These are phyloP conservation scores for Tachysurus fulvidraco DNA, from an alignment of 2,113 vertebrate genomes.

Conservation along the genomic window DNA sequence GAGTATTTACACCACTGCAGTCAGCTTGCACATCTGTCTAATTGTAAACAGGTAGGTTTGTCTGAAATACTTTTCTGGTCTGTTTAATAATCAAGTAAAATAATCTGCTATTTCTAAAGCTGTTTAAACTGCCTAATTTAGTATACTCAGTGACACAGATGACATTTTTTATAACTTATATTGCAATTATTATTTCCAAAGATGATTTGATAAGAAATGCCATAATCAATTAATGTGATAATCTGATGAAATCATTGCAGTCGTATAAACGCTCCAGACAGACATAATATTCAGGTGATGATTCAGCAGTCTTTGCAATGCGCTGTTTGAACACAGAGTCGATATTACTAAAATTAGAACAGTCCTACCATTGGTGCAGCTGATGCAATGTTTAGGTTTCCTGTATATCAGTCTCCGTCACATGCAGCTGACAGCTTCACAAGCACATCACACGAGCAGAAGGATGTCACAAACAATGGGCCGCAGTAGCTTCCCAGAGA, in stretches of 20 bases:
- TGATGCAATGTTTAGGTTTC: background rate
- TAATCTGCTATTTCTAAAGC: background rate
- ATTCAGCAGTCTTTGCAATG: background rate
- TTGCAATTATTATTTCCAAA: too few relatives aligned
- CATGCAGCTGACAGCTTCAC: conserved; percentile 10
- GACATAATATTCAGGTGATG: background rate
- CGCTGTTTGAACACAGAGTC: background rate
- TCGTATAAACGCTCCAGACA: background rate
- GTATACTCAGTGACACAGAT: background rate
- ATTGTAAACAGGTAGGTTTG: background rate
- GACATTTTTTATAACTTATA: background rate
- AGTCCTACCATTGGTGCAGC: background rate
- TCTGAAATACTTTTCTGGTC: background rate
- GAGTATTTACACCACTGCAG: background rate
- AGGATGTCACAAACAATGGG: conserved; percentile 33
- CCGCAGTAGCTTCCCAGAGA: conserved; percentile 57
- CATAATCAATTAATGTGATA: background rate
- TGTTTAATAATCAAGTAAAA: background rate
- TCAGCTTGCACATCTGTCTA: background rate
- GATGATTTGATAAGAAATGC: conserved; percentile 1
- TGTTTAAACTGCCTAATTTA: background rate
- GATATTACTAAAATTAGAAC: background rate
- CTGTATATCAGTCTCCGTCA: background rate
- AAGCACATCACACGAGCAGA: background rate
- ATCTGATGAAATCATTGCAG: background rate